A percentile compares a stretch with the other conserved stretches of the same genome.
phyloP scores from a whole-genome alignment of 2,797 vertebrate genomes.

The Cuculus canorus region DNA sequence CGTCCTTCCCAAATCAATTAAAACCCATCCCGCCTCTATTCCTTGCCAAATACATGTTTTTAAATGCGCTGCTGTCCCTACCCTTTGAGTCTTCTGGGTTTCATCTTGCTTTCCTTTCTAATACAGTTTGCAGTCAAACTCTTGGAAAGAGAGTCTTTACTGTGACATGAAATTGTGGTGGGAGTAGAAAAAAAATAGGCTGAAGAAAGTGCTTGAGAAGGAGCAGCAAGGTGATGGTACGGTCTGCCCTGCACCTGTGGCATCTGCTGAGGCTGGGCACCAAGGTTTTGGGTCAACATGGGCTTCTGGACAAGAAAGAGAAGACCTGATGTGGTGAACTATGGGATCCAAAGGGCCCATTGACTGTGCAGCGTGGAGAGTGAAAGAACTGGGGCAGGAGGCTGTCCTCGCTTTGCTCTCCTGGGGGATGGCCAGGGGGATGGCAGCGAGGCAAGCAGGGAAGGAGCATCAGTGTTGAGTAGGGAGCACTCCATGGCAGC shows the following conservation, averaged over 20 bases:
- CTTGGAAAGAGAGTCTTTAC: background rate
- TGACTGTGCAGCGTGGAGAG: fast-evolving
- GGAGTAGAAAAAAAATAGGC: background rate
- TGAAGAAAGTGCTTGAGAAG: background rate
- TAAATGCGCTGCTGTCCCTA: background rate
- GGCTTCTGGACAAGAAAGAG: background rate
- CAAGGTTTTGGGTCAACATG: no score
- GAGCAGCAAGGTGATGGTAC: fast-evolving
- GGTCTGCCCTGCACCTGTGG: background rate
- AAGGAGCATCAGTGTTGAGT: background rate
- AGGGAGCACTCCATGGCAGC: background rate
- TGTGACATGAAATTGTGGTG: no score
- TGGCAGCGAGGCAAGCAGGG: fast-evolving
- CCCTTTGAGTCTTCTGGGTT: background rate
- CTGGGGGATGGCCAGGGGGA: background rate
- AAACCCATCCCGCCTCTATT: fast-evolving
- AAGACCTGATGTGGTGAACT: background rate
- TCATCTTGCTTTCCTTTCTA: background rate
- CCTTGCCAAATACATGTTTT: background rate
- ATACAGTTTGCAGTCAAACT: background rate
- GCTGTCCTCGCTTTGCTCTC: no score
- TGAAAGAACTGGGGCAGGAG: background rate
- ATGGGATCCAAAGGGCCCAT: background rate
- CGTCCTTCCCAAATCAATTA: fast-evolving
- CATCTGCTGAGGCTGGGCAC: background rate